A percentile compares a stretch with the other conserved stretches of the same genome.
These are phyloP conservation scores for Lasioglossum baleicum DNA, from an alignment of 1,140 invertebrate genomes.

Conservation along the genomic window DNA sequence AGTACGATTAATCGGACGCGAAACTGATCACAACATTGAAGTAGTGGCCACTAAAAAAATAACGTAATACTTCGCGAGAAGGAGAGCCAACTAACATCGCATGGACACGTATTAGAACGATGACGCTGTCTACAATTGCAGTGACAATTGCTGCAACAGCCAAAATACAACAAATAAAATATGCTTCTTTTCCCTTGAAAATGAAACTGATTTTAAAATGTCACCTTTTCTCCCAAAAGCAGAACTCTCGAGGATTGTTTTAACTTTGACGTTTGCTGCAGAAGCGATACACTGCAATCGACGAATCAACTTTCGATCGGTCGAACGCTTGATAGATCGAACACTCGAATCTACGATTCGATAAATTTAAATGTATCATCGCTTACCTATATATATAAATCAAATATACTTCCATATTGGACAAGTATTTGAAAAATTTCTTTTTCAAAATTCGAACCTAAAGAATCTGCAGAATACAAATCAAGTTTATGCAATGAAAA, in stretches of 20 bases:
- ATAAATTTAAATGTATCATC: neutral
- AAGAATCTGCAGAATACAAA: too few species aligned
- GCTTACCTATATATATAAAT: too few species aligned
- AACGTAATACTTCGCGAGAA: slow-evolving; percentile 35
- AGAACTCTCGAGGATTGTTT: slow-evolving; percentile 23
- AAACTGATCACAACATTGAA: slow-evolving; percentile 50
- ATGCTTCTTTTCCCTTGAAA: neutral
- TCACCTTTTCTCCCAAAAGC: slow-evolving; percentile 28
- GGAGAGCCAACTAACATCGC: slow-evolving; percentile 49
- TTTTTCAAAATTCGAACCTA: too few species aligned
- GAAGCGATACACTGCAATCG: slow-evolving; percentile 7
- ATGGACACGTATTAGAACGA: slow-evolving; percentile 26
- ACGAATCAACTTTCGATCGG: slow-evolving; percentile 26
- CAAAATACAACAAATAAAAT: neutral
- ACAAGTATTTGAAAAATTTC: too few species aligned
- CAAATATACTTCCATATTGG: too few species aligned
- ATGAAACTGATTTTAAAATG: neutral
- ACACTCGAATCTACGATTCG: neutral
- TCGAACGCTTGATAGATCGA: slow-evolving; percentile 35
- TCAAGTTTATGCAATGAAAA: too few species aligned
- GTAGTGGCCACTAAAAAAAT: slow-evolving; percentile 45
- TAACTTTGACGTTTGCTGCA: slow-evolving; percentile 53
- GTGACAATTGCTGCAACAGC: neutral
- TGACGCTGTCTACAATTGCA: slow-evolving; percentile 5
- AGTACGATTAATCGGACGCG: slow-evolving; percentile 33